Conservation (phyloP, 2,797 vertebrate species). For the Dicrostonyx torquatus region DNA sequence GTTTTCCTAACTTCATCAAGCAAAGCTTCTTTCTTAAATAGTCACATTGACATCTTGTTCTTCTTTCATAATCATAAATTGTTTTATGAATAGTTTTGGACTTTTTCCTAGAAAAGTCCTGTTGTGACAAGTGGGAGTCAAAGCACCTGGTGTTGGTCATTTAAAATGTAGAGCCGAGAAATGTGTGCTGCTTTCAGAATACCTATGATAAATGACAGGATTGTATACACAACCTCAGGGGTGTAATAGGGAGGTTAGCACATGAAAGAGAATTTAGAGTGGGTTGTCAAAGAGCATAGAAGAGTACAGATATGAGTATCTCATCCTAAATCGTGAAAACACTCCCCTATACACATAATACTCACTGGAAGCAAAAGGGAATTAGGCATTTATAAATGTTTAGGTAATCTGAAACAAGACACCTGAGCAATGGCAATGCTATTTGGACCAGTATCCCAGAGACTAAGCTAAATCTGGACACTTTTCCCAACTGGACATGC, state of each 20-base stretch:
- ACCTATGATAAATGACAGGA: neutral
- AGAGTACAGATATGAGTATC: neutral
- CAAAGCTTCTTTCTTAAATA: constrained; percentile 7
- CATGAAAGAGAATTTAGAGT: neutral
- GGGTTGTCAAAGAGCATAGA: neutral
- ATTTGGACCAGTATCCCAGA: neutral
- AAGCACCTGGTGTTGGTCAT: constrained; percentile 51
- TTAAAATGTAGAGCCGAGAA: constrained; percentile 52
- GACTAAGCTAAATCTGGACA: neutral
- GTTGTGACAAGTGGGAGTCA: constrained; percentile 55
- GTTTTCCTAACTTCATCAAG: neutral
- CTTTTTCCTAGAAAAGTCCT: constrained; percentile 67
- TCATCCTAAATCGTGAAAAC: neutral
- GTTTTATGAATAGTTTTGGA: constrained; percentile 64
- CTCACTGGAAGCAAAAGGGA: neutral
- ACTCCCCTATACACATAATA: too few relatives aligned
- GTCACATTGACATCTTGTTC: neutral
- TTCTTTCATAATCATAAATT: constrained; percentile 47
- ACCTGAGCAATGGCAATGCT: neutral
- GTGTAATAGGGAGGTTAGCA: neutral
- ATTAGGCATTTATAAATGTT: neutral
- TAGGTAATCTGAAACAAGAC: neutral
- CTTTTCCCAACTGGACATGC: too few relatives aligned
- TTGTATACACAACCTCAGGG: neutral
- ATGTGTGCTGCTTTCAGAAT: neutral